Percentiles rank a stretch among this genome's conserved stretches.
Conservation (phyloP, 2,113 vertebrate species). For the Salvator merianae region DNA sequence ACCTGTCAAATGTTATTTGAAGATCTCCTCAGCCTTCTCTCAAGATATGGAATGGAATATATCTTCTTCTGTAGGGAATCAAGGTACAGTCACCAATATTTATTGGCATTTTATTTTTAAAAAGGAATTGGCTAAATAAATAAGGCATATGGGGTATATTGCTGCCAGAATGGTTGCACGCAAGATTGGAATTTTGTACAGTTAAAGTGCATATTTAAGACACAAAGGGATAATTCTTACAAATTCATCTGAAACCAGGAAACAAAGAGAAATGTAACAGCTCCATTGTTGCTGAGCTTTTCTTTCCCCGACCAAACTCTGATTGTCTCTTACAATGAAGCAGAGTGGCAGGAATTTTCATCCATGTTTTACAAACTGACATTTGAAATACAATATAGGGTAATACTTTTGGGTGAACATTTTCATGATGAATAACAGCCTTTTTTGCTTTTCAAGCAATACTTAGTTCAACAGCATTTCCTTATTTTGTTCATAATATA, state of each 20-base stretch:
- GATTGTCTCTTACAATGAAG: background rate
- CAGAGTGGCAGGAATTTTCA: background rate
- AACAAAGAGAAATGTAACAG: background rate
- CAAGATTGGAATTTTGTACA: background rate
- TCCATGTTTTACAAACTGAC: background rate
- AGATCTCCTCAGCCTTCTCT: background rate
- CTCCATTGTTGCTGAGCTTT: background rate
- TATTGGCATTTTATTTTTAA: conserved; percentile 4
- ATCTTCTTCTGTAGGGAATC: conserved; percentile 2
- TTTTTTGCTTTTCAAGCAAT: background rate
- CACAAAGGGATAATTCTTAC: background rate
- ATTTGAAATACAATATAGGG: background rate
- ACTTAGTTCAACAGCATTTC: background rate
- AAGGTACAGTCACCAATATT: conserved; percentile 9
- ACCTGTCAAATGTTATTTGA: conserved; percentile 3
- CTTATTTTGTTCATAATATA: background rate
- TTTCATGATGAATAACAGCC: background rate
- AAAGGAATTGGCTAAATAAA: conserved; percentile 15
- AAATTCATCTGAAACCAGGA: background rate
- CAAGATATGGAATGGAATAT: background rate
- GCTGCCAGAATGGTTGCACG: conserved; percentile 2
- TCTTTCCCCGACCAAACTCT: background rate
- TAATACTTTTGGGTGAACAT: background rate
- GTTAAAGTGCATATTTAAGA: background rate
- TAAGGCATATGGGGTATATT: background rate